Evolutionary conservation across 1,140 invertebrate genomes (phyloP), one percentile per base, ranked within the genome.

Genomic region (Eufriesea mexicana): DNA sequence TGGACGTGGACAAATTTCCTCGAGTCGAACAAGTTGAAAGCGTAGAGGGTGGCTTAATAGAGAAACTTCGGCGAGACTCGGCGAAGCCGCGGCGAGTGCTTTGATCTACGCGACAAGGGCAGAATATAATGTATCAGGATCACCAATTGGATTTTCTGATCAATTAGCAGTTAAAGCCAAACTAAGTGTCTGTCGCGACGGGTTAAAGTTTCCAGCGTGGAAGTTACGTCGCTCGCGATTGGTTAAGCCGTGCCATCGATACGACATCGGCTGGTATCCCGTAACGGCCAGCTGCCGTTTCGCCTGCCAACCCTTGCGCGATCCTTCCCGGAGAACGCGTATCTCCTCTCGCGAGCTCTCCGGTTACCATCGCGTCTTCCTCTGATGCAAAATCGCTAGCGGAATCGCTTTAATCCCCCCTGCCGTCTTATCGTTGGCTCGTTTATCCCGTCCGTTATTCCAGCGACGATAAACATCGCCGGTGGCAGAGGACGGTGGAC

Each of bases 101-200:
- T 82, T 82, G 84, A 89, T 88, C 71, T 87, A 68, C 86, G 86
- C 62, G 83, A 71, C 81, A 74, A 66, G 76, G n/a, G n/a, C 64
- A 73, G 80, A 79, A 84, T 79, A 86, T 89, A 86, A 91, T 92
- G 89, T 79, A 88, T 92, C 91, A 92, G 87, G 91, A 91, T 92
- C 91, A 90, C 75, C 66, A 82, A 87, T 86, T 81, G 90, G 91
- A 89, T 91, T 92, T 92, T 90, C 90, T 89, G 91, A 92, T 92
- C 91, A 92, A 92, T 92, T 92, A 92, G 89, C 86, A 91, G 89
- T 90, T 91, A 90, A 92, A 92, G 90, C 91, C 87, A 89, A 90
- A 92, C 91, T 91, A 92, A 92, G 91, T 89, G 88, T 91, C 90
- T 92, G 91, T 92, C 91, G 84, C 87, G 83, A 73, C 81, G 80